Conservation (phyloP, 2,797 vertebrate genomes). For the Amphiprion clarkii region DNA sequence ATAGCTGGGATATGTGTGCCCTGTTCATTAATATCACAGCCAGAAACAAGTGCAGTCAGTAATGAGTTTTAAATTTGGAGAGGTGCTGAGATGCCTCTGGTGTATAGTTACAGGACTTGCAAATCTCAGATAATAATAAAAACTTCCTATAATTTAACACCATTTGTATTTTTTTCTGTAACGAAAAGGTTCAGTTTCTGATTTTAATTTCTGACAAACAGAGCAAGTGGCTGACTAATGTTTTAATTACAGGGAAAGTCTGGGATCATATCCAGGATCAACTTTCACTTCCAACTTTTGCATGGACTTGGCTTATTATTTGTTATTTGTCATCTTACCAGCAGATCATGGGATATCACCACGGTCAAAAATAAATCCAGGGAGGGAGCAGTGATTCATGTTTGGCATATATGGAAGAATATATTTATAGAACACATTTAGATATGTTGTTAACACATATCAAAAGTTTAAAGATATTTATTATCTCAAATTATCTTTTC, state of each 20-base stretch:
- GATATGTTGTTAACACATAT: constrained; percentile 37
- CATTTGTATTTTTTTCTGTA: too few species aligned
- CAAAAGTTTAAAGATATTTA: constrained; percentile 24
- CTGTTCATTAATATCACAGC: constrained; percentile 40
- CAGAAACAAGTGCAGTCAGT: constrained; percentile 39
- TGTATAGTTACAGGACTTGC: constrained; percentile 60
- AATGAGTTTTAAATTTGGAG: constrained; percentile 67
- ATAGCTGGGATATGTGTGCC: constrained; percentile 11
- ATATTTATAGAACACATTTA: constrained; percentile 65
- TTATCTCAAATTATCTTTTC: background rate
- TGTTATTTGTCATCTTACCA: constrained; percentile 32
- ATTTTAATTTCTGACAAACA: background rate
- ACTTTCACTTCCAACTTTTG: constrained; percentile 37
- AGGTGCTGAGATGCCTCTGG: constrained; percentile 74
- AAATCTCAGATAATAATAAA: constrained; percentile 50
- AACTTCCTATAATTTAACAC: constrained; percentile 49
- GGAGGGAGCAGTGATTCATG: constrained; percentile 25
- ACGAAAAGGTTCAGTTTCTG: too few species aligned
- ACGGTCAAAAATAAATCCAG: constrained; percentile 63
- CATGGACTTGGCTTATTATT: constrained; percentile 27
- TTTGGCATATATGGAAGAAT: constrained; percentile 45
- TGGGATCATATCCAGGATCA: constrained; percentile 23
- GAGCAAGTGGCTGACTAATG: background rate
- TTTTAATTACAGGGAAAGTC: constrained; percentile 6
- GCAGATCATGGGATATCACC: constrained; percentile 41